phyloP scores from a whole-genome alignment of 2,113 vertebrate genomes.

The Platycercus adscitus region DNA sequence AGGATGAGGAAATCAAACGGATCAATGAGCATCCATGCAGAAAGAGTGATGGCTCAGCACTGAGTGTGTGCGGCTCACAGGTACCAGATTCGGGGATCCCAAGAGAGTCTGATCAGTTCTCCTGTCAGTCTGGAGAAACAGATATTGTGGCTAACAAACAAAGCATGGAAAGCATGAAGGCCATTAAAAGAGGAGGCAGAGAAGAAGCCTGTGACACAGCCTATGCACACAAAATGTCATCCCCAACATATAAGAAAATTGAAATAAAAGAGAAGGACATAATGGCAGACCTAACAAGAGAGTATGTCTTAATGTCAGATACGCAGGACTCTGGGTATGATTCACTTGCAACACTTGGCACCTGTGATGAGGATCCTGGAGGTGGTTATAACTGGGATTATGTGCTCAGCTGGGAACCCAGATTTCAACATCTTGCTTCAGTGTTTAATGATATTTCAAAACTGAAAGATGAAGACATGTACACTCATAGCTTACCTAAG shows the following conservation, averaged over 20 bases:
- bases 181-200: conserved; percentile 72
- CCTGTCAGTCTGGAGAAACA: conserved; percentile 76
- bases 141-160: conserved; percentile 46
- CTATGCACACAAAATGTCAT: conserved; percentile 35
- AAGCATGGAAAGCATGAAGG: conserved; percentile 71
- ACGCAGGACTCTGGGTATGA: conserved; percentile 47
- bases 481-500: conserved; percentile 58
- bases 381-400: conserved; percentile 78
- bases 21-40: conserved; percentile 81
- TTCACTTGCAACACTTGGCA: conserved; percentile 64
- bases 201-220: conserved; percentile 52
- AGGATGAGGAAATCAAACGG: conserved; percentile 90
- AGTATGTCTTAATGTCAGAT: conserved; percentile 61
- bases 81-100: conserved; percentile 80
- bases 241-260: conserved; percentile 27
- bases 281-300: conserved; percentile 63
- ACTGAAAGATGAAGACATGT: conserved; percentile 84
- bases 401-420: conserved; percentile 86
- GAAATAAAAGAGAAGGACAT: conserved; percentile 61
- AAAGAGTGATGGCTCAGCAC: conserved; percentile 56
- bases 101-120: conserved; percentile 80
- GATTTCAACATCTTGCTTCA: conserved; percentile 85
- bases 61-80: conserved; percentile 42
- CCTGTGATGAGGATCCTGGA: conserved; percentile 63
- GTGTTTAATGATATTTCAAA: conserved; percentile 89